These are phyloP conservation scores for Agrochola lota DNA, from an alignment of 2,888 invertebrate genomes.

Conservation along the genomic window DNA sequence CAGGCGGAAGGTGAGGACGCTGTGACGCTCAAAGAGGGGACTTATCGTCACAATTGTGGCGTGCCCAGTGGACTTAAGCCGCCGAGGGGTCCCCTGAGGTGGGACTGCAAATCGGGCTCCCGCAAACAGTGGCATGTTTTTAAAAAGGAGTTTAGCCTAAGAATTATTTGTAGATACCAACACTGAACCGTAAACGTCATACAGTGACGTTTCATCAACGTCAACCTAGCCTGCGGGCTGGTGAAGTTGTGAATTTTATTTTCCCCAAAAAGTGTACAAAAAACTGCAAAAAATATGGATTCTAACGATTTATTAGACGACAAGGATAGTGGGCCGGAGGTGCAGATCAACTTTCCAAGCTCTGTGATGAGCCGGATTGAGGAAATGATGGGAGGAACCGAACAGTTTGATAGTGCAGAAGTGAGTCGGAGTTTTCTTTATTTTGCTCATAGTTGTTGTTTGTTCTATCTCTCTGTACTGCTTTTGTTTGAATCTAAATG, in stretches of 20 bases:
- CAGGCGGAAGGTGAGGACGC: too few relatives aligned
- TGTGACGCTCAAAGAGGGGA: too few relatives aligned
- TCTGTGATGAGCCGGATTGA: constrained; percentile 97
- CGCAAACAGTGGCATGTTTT: too few relatives aligned
- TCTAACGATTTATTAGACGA: constrained; percentile 82
- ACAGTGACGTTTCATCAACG: constrained; percentile 53
- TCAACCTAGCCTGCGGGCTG: constrained; percentile 50
- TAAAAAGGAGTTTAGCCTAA: too few relatives aligned
- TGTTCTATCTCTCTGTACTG: too few relatives aligned
- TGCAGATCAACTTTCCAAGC: constrained; percentile 93
- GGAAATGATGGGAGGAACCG: constrained; percentile 97
- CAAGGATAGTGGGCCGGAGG: constrained; percentile 86
- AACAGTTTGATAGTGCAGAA: constrained; percentile 95
- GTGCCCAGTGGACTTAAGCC: too few relatives aligned
- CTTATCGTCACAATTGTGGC: too few relatives aligned
- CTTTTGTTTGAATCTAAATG: constrained; percentile 9
- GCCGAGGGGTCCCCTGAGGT: too few relatives aligned
- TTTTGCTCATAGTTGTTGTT: constrained; percentile 10
- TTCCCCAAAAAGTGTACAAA: constrained; percentile 33
- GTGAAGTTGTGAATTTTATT: constrained; percentile 43
- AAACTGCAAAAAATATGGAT: constrained; percentile 77
- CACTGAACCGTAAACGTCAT: constrained; percentile 15
- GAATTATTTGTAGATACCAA: background rate
- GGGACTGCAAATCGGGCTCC: too few relatives aligned
- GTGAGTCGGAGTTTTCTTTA: constrained; percentile 69